A percentile compares a stretch with the other conserved stretches of the same genome.
Evolutionary conservation across 2,797 vertebrate species (phyloP).

Genomic region (Iguana delicatissima): DNA sequence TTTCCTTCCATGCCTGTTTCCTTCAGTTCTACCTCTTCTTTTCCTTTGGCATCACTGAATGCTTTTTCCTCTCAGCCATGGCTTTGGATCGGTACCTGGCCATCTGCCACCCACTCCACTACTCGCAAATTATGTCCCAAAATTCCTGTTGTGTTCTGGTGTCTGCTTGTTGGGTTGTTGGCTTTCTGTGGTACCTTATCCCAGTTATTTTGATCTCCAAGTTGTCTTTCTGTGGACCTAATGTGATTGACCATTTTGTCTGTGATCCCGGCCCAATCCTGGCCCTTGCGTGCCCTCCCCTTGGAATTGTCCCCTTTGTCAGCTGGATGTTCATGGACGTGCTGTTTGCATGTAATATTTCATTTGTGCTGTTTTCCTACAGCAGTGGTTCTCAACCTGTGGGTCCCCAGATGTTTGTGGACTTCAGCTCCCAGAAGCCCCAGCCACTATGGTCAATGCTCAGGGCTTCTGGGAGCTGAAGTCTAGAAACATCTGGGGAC

Average conservation of each 20-base stretch:
- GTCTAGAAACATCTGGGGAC: too few species aligned
- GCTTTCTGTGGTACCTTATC: neutral
- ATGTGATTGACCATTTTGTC: conserved; percentile 26
- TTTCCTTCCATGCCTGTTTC: conserved; percentile 60
- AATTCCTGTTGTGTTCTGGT: conserved; percentile 33
- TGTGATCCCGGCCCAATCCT: conserved; percentile 22
- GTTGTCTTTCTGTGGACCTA: conserved; percentile 18
- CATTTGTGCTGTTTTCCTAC: conserved; percentile 30
- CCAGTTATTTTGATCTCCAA: conserved; percentile 3
- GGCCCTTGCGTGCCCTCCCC: conserved; percentile 6
- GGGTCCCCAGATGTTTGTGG: too few species aligned
- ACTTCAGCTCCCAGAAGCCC: too few species aligned
- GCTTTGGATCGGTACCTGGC: conserved; percentile 69
- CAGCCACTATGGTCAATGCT: too few species aligned
- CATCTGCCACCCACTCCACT: conserved; percentile 65
- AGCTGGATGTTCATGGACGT: neutral
- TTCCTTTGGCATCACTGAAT: conserved; percentile 66
- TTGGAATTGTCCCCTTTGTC: neutral
- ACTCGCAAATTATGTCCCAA: conserved; percentile 57
- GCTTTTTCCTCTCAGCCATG: conserved; percentile 71
- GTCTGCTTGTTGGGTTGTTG: conserved; percentile 63
- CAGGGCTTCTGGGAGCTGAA: too few species aligned
- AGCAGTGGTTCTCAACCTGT: too few species aligned
- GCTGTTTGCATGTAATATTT: neutral
- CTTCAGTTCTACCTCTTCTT: conserved; percentile 71